phyloP scores from a whole-genome alignment of 2,888 invertebrate species.

The Aelia acuminata region DNA sequence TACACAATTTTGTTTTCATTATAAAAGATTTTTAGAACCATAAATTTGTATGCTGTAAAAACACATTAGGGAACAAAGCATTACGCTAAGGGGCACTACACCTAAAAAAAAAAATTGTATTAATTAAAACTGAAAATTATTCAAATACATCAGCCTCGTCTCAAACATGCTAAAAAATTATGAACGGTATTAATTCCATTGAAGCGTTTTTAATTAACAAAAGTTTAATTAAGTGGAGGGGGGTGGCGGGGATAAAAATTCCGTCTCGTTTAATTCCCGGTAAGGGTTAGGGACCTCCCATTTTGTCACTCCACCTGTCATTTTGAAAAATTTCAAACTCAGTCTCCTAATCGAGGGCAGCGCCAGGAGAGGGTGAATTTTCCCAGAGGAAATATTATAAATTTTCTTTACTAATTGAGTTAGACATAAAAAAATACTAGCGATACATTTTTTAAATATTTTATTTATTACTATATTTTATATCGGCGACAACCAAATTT shows the following conservation, averaged over 20 bases:
- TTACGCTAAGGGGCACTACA: too few species aligned
- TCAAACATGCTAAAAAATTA: slow-evolving; percentile 2
- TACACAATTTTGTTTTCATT: too few species aligned
- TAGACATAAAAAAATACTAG: not conserved
- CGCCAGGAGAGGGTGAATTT: not conserved
- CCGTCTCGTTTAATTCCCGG: slow-evolving; percentile 10
- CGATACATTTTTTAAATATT: too few species aligned
- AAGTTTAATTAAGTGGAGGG: slow-evolving; percentile 35
- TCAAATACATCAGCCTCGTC: not conserved
- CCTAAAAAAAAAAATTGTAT: not conserved
- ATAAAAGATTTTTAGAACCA: too few species aligned
- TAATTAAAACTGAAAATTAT: slow-evolving; percentile 24
- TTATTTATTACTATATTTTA: too few species aligned
- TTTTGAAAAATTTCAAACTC: slow-evolving; percentile 31
- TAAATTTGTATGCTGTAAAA: too few species aligned
- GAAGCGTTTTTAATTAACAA: slow-evolving; percentile 45
- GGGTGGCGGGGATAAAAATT: not conserved
- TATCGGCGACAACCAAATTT: too few species aligned
- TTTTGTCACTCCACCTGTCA: not conserved
- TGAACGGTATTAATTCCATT: slow-evolving; percentile 32
- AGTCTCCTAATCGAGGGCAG: not conserved
- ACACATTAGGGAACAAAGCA: too few species aligned
- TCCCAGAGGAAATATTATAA: not conserved
- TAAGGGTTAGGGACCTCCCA: not conserved
- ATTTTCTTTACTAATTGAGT: not conserved